phyloP scores from a whole-genome alignment of 2,888 invertebrate species.

The Callyntrura sp. region DNA sequence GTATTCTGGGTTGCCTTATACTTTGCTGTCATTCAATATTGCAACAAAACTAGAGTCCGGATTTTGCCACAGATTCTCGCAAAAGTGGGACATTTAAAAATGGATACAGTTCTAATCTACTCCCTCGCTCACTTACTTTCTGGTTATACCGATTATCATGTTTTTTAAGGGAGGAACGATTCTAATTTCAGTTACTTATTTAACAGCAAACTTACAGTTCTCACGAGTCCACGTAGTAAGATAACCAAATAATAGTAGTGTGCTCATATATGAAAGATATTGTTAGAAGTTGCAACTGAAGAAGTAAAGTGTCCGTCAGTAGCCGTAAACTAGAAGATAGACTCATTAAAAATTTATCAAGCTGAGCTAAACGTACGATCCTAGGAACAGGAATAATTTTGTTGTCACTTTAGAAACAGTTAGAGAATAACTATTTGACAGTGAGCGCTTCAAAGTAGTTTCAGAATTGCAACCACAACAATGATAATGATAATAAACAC shows the following conservation, averaged over 20 bases:
- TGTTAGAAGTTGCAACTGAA: neutral
- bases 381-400: neutral
- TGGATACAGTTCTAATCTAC: too few relatives aligned
- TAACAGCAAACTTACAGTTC: too few relatives aligned
- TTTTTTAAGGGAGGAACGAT: too few relatives aligned
- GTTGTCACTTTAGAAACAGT: constrained; percentile 38
- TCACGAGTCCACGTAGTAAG: too few relatives aligned
- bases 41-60: neutral
- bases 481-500: neutral
- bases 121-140: too few relatives aligned
- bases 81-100: too few relatives aligned
- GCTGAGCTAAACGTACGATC: constrained; percentile 3
- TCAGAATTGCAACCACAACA: neutral
- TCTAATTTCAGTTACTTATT: too few relatives aligned
- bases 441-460: neutral
- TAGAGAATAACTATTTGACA: neutral
- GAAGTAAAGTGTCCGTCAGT: neutral
- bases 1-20: neutral
- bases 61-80: neutral
- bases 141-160: too few relatives aligned
- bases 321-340: neutral
- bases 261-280: too few relatives aligned
- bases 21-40: neutral
- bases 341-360: constrained; percentile 34
- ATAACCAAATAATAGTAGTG: too few relatives aligned